Base-by-base conservation (phyloP, 2,888 invertebrate genomes). In the Pristionchus exspectatus region DNA sequence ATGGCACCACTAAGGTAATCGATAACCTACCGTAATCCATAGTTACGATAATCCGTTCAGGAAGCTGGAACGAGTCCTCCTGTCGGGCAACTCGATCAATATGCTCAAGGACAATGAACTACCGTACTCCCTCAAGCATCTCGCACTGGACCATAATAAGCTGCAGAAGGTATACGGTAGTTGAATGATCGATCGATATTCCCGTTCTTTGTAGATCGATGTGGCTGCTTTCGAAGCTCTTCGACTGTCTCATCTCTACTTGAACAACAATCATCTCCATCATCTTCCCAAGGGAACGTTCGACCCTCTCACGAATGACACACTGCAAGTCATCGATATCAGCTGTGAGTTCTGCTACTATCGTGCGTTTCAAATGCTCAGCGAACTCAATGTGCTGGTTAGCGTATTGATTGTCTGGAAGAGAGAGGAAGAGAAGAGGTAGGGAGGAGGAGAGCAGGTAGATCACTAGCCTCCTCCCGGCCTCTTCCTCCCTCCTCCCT, bases 21-120 rank as follows among this genome's bases (percentile, higher is more conserved):
- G 24, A 85, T 59, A 85, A 18, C 18, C 77, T 38, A 81, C 81
- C 44, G 24, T 81, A 81, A 44, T 3, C 81, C 30, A 56, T 2
- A 59, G 24, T 85, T 33, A 33, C 33, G 24, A 27, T 9, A 54
- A 27, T 21, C n/a, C 27, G 27, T 83, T 14, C 56, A 93, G 90
- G 33, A 92, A 95, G n/a, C 94, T 96, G 59, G 93, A 94, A 18
- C 95, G 95, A 90, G 93, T 96, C 16, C 96, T 96, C 95, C 91
- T 96, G 10, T 96, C 96, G 9, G 93, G 95, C 91, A 91, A 96
- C 24, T 90, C 88, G 16, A 87, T 91, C 18, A 85, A 86, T 0
- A 84, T 88, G 16, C 91, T 93, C 27, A 89, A 91, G 63, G 86
- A 91, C 18, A 90, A 90, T 27, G 93, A 93, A 54, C 90, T 93